These are phyloP conservation scores for Coptotermes formosanus DNA, from an alignment of 1,140 invertebrate genomes.

Conservation along the genomic window DNA sequence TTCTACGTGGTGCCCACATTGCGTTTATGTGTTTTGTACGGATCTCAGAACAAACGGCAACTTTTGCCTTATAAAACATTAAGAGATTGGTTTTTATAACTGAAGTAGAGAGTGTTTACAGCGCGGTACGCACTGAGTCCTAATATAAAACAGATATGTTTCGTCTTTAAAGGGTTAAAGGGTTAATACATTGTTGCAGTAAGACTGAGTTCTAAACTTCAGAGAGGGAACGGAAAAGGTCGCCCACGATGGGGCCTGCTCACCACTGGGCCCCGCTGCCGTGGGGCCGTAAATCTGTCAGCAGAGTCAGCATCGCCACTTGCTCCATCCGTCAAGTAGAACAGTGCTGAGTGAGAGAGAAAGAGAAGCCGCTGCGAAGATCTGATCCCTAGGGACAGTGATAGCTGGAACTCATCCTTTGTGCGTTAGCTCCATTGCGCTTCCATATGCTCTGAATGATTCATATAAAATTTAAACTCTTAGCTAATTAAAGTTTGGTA, in stretches of 20 bases:
- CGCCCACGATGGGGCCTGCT: neutral
- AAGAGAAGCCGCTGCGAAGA: neutral
- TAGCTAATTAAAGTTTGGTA: no score
- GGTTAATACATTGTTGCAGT: neutral
- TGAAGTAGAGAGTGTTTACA: no score
- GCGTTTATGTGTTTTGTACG: no score
- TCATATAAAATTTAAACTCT: no score
- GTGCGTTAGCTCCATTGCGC: neutral
- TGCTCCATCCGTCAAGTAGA: slow-evolving; percentile 35
- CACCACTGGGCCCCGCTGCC: slow-evolving; percentile 22
- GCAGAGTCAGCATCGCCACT: slow-evolving; percentile 33
- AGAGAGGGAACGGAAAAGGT: neutral
- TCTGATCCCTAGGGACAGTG: neutral
- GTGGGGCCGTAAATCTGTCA: slow-evolving; percentile 36
- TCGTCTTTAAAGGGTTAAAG: no score
- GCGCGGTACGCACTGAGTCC: no score
- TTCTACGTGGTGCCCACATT: no score
- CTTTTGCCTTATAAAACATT: no score
- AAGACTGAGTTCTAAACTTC: neutral
- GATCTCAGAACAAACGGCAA: no score
- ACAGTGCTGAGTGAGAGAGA: neutral
- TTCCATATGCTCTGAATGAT: neutral
- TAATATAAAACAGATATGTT: no score
- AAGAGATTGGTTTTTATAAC: no score
- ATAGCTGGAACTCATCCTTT: neutral